Evolutionary conservation across 2,888 invertebrate genomes (phyloP).

Genomic region (Theretra japonica): DNA sequence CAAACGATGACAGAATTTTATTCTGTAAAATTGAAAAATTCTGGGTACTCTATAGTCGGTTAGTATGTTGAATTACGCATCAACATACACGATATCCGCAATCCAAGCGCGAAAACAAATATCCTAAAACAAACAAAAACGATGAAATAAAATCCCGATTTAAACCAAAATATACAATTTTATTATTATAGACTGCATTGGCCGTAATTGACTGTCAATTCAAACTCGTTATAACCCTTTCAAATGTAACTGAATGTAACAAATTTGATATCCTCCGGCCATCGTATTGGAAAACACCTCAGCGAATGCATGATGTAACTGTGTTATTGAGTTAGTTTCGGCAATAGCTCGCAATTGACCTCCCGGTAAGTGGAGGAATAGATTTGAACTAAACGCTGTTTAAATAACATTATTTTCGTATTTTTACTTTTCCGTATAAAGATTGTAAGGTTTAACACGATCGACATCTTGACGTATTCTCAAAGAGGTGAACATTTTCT

Average conservation of each 20-base stretch:
- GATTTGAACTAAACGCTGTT: too few relatives aligned
- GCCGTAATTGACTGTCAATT: background rate
- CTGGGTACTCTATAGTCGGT: too few relatives aligned
- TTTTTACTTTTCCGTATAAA: too few relatives aligned
- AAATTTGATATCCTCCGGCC: background rate
- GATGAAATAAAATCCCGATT: background rate
- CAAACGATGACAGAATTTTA: too few relatives aligned
- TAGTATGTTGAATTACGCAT: too few relatives aligned
- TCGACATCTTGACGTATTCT: too few relatives aligned
- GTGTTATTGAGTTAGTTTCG: background rate
- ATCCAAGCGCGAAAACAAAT: background rate
- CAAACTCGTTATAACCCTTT: slow-evolving; percentile 6
- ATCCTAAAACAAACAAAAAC: background rate
- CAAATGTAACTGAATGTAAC: slow-evolving; percentile 3
- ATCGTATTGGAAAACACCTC: background rate
- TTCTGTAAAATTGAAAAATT: too few relatives aligned
- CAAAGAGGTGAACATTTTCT: too few relatives aligned
- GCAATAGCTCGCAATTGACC: slow-evolving; percentile 3
- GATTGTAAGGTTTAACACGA: too few relatives aligned
- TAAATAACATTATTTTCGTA: too few relatives aligned
- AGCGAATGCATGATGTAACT: background rate
- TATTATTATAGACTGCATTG: background rate
- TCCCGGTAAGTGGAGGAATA: background rate
- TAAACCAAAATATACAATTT: background rate
- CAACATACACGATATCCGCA: too few relatives aligned